Evolutionary conservation across 2,113 vertebrate genomes (phyloP).

Genomic region (Leucoraja erinaceus): DNA sequence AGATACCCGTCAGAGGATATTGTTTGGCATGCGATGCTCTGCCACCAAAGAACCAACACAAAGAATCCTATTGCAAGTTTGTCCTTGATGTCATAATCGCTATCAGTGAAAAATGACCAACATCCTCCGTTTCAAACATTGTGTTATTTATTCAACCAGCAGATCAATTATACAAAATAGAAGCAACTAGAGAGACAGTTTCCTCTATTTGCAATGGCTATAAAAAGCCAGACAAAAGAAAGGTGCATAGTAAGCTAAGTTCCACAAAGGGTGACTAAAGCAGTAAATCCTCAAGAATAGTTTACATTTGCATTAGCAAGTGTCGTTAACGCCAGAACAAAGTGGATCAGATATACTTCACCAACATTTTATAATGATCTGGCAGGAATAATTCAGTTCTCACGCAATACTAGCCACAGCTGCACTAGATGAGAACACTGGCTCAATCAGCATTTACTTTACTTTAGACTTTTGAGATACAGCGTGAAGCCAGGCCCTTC

Average conservation of each 20-base stretch:
- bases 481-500: too few species aligned
- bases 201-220: background rate
- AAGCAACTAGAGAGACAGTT: background rate
- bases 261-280: background rate
- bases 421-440: background rate
- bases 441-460: background rate
- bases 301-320: background rate
- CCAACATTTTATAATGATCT: background rate
- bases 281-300: background rate
- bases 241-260: background rate
- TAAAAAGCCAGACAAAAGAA: background rate
- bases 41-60: background rate
- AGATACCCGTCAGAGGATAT: background rate
- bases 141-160: too few species aligned
- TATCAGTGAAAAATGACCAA: too few species aligned
- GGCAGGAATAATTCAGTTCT: background rate
- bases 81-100: background rate
- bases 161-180: background rate
- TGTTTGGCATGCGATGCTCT: background rate
- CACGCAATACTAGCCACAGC: background rate
- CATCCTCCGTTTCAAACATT: too few species aligned
- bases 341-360: background rate
- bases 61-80: background rate
- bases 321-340: background rate
- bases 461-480: too few species aligned